Evolutionary conservation across 2,888 invertebrate species (phyloP), one percentile per base, ranked within the genome.

Genomic region (Margaritifera margaritifera): DNA sequence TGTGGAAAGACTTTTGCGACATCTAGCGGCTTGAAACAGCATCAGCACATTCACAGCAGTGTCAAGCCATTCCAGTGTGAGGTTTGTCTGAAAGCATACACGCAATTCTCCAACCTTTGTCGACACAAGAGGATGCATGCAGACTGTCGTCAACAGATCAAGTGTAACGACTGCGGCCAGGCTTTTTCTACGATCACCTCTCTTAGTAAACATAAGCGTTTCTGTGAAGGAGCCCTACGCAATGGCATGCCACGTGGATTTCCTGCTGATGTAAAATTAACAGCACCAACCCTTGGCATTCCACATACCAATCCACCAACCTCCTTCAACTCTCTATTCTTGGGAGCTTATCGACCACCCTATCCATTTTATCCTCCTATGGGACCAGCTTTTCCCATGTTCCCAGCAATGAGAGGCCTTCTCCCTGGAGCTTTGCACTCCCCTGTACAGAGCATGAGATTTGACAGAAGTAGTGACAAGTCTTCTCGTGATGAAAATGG

Each of bases 51-150:
- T 85, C 99, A 99, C 92, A 96, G 96, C 87, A 96, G 96, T 88
- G 95, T 98, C 80, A 99, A 99, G 91, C 99, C 99, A 5, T 99
- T 98, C 92, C 95, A 94, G 92, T 97, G 97, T 91, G 95, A 89
- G 81, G 86, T 89, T 59, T 99, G 99, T 92, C 94, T 95, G 89
- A 99, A 99, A 92, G 94, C 89, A 1, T 99, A 99, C 92, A 99
- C 99, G 4, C 99, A 99, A 91, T 99, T 99, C 91, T 99, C 98
- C 55, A 99, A 99, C 90, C 92, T 99, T 87, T 99, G 99, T 89
- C 95, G 99, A n/a, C 99, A 99, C 92, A 98, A 97, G 89, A 96
- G 99, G 69, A 98, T 99, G 97, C 99, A 99, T 92, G 94, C 95
- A 66, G 95, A 96, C 88, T 99, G 98, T 90, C 94, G 97, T 84